Evolutionary conservation across 2,888 invertebrate species (phyloP), one percentile per base, ranked within the genome.

Genomic region (Drosophila acutilabella): DNA sequence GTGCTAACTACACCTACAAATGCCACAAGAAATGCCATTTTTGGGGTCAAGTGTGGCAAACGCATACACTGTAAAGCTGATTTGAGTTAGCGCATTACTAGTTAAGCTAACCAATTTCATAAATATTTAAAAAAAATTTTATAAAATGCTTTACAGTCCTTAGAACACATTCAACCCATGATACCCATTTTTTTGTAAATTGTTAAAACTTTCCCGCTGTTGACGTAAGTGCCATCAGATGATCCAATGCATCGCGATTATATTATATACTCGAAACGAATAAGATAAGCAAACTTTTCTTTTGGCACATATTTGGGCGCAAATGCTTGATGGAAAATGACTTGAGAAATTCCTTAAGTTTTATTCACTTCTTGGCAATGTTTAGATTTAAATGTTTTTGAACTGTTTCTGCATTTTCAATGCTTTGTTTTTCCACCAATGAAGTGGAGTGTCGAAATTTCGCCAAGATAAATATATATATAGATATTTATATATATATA

Each of bases 331-430:
- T 41, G 42, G 16, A 56, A 51, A 57, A 62, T 60, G 42, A 62
- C 13, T 41, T 18, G 76, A 62, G 75, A 79, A 74, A 86, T 83
- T 86, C 84, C 86, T 79, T 79, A 62, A 71, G 77, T 71, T 81
- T 74, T 81, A 83, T 86, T 83, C 82, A 83, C 83, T 74, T 61
- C 50, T 16, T 50, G 56, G 45, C 38, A 59, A 53, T 67, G 62
- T 70, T 79, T 58, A 68, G 62, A 75, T 75, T 59, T 44, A 54
- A 64, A 65, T 68, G 64, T 64, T 62, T 8, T 38, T 30, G 10
- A 41, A 57, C 45, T 36, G 53, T 42, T 52, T 40, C 33, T 26
- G 18, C 3, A 44, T 7, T 30, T 47, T 14, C 26, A 47, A 23
- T 47, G 23, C 10, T 30, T 30, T 48, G 16, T 8, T 26, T 45